phyloP scores from a whole-genome alignment of 2,113 vertebrate species.

The Papio anubis region DNA sequence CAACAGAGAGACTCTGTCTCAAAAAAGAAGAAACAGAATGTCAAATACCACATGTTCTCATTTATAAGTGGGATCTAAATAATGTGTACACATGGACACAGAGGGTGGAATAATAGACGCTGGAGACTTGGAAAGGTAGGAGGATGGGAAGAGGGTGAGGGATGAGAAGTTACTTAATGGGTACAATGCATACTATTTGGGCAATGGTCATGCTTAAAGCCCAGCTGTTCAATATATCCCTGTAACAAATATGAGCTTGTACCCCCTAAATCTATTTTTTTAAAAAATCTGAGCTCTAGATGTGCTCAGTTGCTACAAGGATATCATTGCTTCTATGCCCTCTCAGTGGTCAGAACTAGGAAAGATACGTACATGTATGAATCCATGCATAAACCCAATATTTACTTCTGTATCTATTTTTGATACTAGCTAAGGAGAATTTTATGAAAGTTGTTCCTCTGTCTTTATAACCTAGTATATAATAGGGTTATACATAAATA shows the following conservation, averaged over 20 bases:
- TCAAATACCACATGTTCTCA: too few species aligned
- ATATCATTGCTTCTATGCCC: background rate
- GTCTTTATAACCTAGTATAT: background rate
- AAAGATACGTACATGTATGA: background rate
- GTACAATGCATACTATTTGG: too few species aligned
- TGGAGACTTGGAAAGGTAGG: too few species aligned
- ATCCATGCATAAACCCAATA: background rate
- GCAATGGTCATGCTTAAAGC: too few species aligned
- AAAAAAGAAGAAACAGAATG: background rate
- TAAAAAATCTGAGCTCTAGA: background rate
- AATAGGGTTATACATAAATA: background rate
- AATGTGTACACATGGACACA: too few species aligned
- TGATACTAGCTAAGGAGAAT: background rate
- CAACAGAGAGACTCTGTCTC: too few species aligned
- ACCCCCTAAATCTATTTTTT: background rate
- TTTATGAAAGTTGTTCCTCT: background rate
- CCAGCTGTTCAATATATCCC: too few species aligned
- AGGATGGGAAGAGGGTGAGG: too few species aligned
- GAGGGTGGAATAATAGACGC: too few species aligned
- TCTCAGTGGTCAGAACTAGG: background rate
- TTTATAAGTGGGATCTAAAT: too few species aligned
- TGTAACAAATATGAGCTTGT: too few species aligned
- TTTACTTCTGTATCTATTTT: background rate
- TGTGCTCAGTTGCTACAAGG: background rate
- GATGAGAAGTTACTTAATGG: too few species aligned